Evolutionary conservation across 2,888 invertebrate genomes (phyloP).

Genomic region (Synergus umbraculus): DNA sequence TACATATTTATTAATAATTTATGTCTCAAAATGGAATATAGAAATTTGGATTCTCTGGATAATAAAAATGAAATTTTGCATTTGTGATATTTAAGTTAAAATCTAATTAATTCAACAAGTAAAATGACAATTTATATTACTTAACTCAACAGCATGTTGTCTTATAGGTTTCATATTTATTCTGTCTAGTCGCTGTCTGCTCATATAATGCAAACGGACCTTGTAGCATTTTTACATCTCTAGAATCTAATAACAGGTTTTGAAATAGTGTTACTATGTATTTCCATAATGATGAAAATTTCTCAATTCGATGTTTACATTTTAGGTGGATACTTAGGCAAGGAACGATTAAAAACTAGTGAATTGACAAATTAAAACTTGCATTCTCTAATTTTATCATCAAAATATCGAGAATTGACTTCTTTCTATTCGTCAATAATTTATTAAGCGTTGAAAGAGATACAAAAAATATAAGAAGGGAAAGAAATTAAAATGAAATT

Average conservation of each 20-base stretch:
- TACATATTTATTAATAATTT: too few relatives aligned
- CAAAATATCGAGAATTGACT: too few relatives aligned
- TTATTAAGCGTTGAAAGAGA: not conserved
- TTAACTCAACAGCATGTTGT: not conserved
- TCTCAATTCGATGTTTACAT: not conserved
- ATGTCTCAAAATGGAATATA: too few relatives aligned
- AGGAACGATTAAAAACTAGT: too few relatives aligned
- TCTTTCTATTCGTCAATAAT: conserved; percentile 1
- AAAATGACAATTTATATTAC: not conserved
- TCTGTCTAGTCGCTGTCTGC: not conserved
- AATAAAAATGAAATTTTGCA: not conserved
- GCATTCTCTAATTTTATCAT: too few relatives aligned
- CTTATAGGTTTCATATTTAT: not conserved
- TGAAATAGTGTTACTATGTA: not conserved
- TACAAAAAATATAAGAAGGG: not conserved
- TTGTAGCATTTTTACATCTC: not conserved
- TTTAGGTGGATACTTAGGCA: not conserved
- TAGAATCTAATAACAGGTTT: not conserved
- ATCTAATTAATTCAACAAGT: not conserved
- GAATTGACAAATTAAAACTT: too few relatives aligned
- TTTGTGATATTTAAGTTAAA: not conserved
- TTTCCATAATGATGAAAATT: not conserved
- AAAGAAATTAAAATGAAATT: conserved; percentile 14
- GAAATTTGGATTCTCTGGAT: too few relatives aligned
- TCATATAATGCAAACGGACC: not conserved